Base-by-base conservation (phyloP, 2,797 vertebrate species). In the Hyperoplus lanceolatus region DNA sequence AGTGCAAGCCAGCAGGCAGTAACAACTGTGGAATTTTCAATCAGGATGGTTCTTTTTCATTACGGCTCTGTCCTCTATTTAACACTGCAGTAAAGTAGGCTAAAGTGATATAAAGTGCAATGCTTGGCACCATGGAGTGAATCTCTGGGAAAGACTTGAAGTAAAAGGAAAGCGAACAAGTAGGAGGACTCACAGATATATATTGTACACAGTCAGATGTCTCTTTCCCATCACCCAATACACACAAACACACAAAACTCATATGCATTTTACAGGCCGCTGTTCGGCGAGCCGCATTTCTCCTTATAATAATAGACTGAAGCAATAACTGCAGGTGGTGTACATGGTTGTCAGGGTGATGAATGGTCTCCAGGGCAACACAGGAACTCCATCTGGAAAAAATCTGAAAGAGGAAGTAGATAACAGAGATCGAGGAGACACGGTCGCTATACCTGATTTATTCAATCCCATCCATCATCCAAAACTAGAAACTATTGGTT, bases 311-410 rank as follows among this genome's bases (percentile, higher is more conserved):
- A 90, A 90, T 75, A 88, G 87, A 87, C 83, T 76, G 56, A 38
- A 73, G 84, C 85, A 91, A 90, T 88, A 90, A 90, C 90, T 91
- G 82, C 83, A 85, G 85, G 83, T 81, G 87, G 85, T 87, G 87
- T 86, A 84, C 81, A 74, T 78, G 89, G 90, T 92, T 94, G 92
- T 94, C 92, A 91, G 73, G 73, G 92, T 93, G 93, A 95, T 92
- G 89, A 92, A 94, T 92, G 79, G 88, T 91, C 86, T 91, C 93
- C 87, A 83, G 83, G 81, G 91, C 86, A 93, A 93, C 90, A 90
- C 88, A 90, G 90, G 90, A 94, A 92, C 90, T 94, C 91, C 88
- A 91, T 93, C 89, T 90, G 87, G 80, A 83, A 75, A 80, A 90
- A 88, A 89, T 92, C 86, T 89, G 81, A 89, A 85, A 88, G 73